Evolutionary conservation across 2,797 vertebrate species (phyloP).

Genomic region (Discoglossus pictus): DNA sequence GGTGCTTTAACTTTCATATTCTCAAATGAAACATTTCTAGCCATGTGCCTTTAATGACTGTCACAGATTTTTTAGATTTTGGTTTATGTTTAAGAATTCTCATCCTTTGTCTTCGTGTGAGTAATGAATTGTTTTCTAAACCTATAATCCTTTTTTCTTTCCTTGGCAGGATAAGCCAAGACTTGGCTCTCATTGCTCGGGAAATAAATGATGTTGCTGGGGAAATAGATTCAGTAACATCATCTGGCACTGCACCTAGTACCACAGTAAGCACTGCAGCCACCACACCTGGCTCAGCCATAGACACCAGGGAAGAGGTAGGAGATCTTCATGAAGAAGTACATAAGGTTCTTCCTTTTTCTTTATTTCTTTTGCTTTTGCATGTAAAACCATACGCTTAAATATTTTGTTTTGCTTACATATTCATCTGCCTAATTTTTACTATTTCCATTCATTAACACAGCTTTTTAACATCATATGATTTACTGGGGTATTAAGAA

Average conservation of each 20-base stretch:
- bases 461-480: too few species aligned
- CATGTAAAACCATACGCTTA: conserved; percentile 75
- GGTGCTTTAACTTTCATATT: too few species aligned
- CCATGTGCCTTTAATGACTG: too few species aligned
- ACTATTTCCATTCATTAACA: too few species aligned
- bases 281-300: conserved; percentile 98
- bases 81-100: too few species aligned
- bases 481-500: too few species aligned
- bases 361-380: conserved; percentile 79
- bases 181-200: conserved; percentile 96
- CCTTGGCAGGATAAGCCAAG: conserved; percentile 94
- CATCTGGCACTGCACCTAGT: conserved; percentile 95
- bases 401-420: conserved; percentile 59
- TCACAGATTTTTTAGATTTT: too few species aligned
- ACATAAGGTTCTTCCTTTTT: conserved; percentile 85
- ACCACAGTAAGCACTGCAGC: conserved; percentile 98
- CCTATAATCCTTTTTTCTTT: background rate
- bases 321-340: conserved; percentile 86
- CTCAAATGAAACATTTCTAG: too few species aligned
- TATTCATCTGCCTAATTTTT: conserved; percentile 31
- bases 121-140: too few species aligned
- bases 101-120: too few species aligned
- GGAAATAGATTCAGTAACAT: conserved; percentile 98
- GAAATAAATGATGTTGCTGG: conserved; percentile 99
- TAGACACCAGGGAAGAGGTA: conserved; percentile 99